A percentile compares a stretch with the other conserved stretches of the same genome.
Conservation (phyloP, 1,140 invertebrate species). For the Leguminivora glycinivorella region DNA sequence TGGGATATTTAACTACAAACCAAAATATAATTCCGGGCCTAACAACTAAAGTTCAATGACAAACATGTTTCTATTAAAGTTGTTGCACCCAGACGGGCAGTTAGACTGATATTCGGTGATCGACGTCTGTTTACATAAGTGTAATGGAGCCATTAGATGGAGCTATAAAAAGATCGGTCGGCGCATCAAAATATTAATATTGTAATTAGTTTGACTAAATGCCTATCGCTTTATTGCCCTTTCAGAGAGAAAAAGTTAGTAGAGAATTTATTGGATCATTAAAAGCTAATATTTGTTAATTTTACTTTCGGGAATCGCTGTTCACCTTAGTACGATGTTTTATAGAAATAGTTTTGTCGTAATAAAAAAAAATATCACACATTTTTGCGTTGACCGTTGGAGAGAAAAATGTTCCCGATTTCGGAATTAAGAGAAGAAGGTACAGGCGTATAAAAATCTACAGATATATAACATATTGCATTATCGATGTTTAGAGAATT, state of each 20-base stretch:
- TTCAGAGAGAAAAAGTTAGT: neutral
- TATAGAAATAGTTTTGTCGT: too few species aligned
- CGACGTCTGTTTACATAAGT: slow-evolving; percentile 19
- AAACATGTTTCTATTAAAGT: neutral
- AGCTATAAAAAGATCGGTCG: slow-evolving; percentile 14
- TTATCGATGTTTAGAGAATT: too few species aligned
- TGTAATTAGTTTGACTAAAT: slow-evolving; percentile 15
- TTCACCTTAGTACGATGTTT: too few species aligned
- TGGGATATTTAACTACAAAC: neutral
- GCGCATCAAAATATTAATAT: slow-evolving; percentile 16
- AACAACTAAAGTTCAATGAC: neutral
- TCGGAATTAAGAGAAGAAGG: too few species aligned
- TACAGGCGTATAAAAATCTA: too few species aligned
- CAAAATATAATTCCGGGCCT: neutral
- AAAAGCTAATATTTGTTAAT: neutral
- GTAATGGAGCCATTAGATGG: slow-evolving; percentile 17
- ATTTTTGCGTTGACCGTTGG: too few species aligned
- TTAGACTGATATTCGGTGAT: neutral
- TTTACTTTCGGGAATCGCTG: too few species aligned
- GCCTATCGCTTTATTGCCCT: neutral
- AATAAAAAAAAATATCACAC: too few species aligned
- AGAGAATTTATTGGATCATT: neutral
- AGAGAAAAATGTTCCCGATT: too few species aligned
- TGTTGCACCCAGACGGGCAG: neutral
- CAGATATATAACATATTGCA: too few species aligned